phyloP scores from a whole-genome alignment of 1,140 invertebrate species.

The Drosophila lini region DNA sequence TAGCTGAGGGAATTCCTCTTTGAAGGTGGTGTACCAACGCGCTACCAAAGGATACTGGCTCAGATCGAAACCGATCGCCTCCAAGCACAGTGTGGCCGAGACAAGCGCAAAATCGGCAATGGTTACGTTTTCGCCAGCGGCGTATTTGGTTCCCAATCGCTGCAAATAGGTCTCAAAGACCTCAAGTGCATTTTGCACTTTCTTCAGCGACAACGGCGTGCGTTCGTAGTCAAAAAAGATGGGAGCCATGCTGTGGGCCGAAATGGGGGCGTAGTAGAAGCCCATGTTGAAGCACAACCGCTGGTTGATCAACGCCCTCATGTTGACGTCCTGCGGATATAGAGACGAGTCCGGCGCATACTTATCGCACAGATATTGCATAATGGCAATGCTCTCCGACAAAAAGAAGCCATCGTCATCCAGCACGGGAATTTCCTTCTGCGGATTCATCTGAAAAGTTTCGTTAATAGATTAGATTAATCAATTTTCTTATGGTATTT shows the following conservation, averaged over 20 bases:
- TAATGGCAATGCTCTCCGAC: conserved; percentile 91
- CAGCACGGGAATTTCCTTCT: conserved; percentile 91
- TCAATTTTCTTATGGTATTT: conserved; percentile 15
- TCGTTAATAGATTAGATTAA: background rate
- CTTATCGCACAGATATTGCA: conserved; percentile 90
- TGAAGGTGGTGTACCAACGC: conserved; percentile 90
- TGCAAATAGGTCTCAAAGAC: conserved; percentile 89
- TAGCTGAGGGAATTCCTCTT: conserved; percentile 87
- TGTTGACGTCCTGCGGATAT: conserved; percentile 89
- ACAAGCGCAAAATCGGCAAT: conserved; percentile 90
- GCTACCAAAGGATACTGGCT: conserved; percentile 85
- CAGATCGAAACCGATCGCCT: conserved; percentile 89
- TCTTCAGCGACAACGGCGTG: conserved; percentile 88
- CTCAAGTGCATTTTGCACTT: conserved; percentile 87
- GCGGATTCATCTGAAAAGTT: conserved; percentile 89
- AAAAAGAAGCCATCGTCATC: conserved; percentile 90
- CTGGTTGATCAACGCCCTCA: conserved; percentile 90
- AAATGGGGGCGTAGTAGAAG: conserved; percentile 90
- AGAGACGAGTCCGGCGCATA: conserved; percentile 87
- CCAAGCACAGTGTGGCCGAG: conserved; percentile 89
- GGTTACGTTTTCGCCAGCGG: conserved; percentile 88
- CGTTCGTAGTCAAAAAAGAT: conserved; percentile 90
- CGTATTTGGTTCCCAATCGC: conserved; percentile 87
- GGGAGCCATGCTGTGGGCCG: conserved; percentile 85
- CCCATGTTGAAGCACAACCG: conserved; percentile 90